These are phyloP conservation scores for Brotula barbata DNA, from an alignment of 2,797 vertebrate genomes.

Conservation along the genomic window DNA sequence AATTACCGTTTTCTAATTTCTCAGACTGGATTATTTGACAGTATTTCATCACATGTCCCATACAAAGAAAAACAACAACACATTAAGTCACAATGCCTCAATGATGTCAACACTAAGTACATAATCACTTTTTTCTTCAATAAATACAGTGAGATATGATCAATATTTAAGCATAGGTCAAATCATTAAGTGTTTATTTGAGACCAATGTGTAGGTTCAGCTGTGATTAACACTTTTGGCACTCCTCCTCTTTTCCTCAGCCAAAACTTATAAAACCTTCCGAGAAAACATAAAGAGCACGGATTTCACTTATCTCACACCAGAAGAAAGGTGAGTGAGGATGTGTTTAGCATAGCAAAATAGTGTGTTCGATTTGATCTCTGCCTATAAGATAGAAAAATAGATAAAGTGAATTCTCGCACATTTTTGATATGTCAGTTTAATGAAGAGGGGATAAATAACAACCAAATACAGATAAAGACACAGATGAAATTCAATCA, in stretches of 20 bases:
- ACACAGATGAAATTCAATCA: conserved; percentile 14
- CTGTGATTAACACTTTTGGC: conserved; percentile 14
- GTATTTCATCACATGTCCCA: conserved; percentile 21
- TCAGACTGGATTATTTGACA: conserved; percentile 5
- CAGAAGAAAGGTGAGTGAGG: conserved; percentile 19
- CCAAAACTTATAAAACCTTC: conserved; percentile 29
- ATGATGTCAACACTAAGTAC: conserved; percentile 55
- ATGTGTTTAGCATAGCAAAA: conserved; percentile 36
- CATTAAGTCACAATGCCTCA: conserved; percentile 48
- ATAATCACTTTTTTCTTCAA: conserved; percentile 49
- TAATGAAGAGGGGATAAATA: neutral
- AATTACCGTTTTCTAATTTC: neutral
- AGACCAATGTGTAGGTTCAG: conserved; percentile 15
- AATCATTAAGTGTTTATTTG: conserved; percentile 49
- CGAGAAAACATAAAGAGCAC: conserved; percentile 6
- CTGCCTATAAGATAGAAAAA: conserved; percentile 18
- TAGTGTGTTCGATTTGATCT: neutral
- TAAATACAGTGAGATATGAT: conserved; percentile 43
- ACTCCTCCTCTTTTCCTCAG: conserved; percentile 6
- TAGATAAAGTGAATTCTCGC: neutral
- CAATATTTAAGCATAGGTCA: conserved; percentile 1
- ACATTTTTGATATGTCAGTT: conserved; percentile 1
- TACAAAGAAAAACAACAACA: conserved; percentile 50
- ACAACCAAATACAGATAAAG: too few species aligned
- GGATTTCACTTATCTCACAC: conserved; percentile 23